These are phyloP conservation scores for Syrmaticus mikado DNA, from an alignment of 2,113 vertebrate species.

Conservation along the genomic window DNA sequence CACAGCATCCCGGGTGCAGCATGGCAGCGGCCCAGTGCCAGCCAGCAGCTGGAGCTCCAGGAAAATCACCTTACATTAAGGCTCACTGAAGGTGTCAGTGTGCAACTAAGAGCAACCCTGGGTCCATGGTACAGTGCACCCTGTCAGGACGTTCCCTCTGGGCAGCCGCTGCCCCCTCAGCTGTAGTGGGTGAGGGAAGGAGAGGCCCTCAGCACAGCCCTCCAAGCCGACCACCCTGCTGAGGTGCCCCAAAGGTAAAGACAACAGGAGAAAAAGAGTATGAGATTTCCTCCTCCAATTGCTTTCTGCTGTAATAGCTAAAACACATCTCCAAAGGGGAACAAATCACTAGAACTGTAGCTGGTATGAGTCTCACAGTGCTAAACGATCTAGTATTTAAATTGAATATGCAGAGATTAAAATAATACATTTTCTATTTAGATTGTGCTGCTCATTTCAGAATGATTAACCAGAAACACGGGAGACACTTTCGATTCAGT, in stretches of 20 bases:
- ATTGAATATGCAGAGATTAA: not conserved
- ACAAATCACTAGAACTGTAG: not conserved
- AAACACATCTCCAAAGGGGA: not conserved
- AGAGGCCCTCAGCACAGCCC: constrained; percentile 23
- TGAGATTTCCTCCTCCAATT: constrained; percentile 12
- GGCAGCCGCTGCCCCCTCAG: not conserved
- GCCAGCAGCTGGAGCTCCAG: not conserved
- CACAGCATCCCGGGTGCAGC: not conserved
- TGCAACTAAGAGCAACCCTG: not conserved
- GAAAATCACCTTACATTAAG: not conserved
- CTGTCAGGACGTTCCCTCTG: not conserved
- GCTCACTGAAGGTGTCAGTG: not conserved
- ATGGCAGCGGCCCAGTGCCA: not conserved
- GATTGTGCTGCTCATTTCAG: not conserved
- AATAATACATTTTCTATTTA: constrained; percentile 21
- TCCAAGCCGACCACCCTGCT: constrained; percentile 46
- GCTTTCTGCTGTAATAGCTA: constrained; percentile 29
- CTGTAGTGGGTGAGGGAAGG: accelerated
- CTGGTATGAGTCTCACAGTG: not conserved
- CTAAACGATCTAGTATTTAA: not conserved
- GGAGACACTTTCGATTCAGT: not conserved
- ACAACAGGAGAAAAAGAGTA: not conserved
- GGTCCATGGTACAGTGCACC: accelerated
- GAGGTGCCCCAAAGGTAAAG: constrained; percentile 53
- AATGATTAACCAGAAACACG: not conserved